A percentile compares a stretch with the other conserved stretches of the same genome.
Evolutionary conservation across 2,888 invertebrate genomes (phyloP).

Genomic region (Tromatobia lineatoria): DNA sequence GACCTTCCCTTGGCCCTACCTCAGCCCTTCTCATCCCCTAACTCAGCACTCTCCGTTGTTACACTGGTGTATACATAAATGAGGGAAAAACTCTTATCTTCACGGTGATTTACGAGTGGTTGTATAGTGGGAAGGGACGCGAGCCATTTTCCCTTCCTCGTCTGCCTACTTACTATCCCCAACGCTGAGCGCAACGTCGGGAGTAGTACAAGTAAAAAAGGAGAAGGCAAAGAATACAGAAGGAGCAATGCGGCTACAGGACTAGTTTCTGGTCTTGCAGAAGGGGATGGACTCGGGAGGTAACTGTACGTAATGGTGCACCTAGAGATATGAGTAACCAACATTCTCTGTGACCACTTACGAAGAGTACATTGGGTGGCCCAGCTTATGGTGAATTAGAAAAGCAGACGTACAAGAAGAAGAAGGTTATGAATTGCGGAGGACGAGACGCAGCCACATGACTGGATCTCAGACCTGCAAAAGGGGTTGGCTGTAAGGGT

Average conservation of each 20-base stretch:
- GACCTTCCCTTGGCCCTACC: constrained; percentile 36
- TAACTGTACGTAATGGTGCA: constrained; percentile 25
- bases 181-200: constrained; percentile 19
- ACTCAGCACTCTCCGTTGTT: constrained; percentile 30
- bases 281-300: not conserved
- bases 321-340: constrained; percentile 30
- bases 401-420: not conserved
- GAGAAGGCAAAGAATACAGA: constrained; percentile 19
- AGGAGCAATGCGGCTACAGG: constrained; percentile 15
- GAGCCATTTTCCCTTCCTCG: constrained; percentile 64
- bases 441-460: no score
- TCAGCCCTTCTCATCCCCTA: constrained; percentile 7
- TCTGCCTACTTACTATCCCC: constrained; percentile 59
- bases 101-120: constrained; percentile 70
- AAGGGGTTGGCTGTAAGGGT: no score
- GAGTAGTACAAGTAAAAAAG: constrained; percentile 23
- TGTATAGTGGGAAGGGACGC: constrained; percentile 52
- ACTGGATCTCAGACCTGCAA: no score
- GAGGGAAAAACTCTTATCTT: constrained; percentile 73
- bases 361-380: constrained; percentile 11
- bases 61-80: constrained; percentile 54
- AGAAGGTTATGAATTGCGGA: no score
- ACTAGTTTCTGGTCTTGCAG: constrained; percentile 10
- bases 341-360: constrained; percentile 48
- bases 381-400: constrained; percentile 37